These are phyloP conservation scores for Drosophila biarmipes DNA, from an alignment of 1,140 invertebrate genomes.

Conservation along the genomic window DNA sequence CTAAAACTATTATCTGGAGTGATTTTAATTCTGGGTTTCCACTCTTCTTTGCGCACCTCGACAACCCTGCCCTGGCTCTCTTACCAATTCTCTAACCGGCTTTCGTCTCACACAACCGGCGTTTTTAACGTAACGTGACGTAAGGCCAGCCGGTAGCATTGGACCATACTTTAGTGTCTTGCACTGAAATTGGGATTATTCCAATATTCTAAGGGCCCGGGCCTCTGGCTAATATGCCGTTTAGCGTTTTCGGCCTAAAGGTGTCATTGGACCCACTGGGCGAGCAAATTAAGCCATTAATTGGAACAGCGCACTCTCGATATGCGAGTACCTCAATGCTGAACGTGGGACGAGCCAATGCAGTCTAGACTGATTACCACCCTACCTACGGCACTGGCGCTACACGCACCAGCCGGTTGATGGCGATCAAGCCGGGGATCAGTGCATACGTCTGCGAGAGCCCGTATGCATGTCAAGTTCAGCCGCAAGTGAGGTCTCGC, in stretches of 20 bases:
- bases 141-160: conserved; percentile 23
- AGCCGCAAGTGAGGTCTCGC: conserved; percentile 62
- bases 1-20: too few species aligned
- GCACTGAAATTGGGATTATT: conserved; percentile 28
- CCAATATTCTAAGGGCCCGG: neutral
- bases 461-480: conserved; percentile 79
- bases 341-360: conserved; percentile 69
- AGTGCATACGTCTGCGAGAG: neutral
- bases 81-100: conserved; percentile 49
- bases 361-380: conserved; percentile 67
- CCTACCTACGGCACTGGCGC: conserved; percentile 52
- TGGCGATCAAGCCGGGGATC: neutral
- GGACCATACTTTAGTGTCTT: conserved; percentile 39
- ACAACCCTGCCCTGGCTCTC: conserved; percentile 60
- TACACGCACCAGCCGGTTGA: conserved; percentile 52
- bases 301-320: conserved; percentile 63
- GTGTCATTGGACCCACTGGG: conserved; percentile 27
- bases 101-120: conserved; percentile 36
- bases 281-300: conserved; percentile 60
- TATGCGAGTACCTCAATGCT: conserved; percentile 57
- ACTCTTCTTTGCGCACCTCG: neutral
- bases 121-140: conserved; percentile 43
- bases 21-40: neutral
- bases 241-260: conserved; percentile 17
- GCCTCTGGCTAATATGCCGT: conserved; percentile 14